Percentiles rank a stretch among this genome's conserved stretches.
Evolutionary conservation across 2,113 vertebrate species (phyloP).

Genomic region (Menidia beryllina): DNA sequence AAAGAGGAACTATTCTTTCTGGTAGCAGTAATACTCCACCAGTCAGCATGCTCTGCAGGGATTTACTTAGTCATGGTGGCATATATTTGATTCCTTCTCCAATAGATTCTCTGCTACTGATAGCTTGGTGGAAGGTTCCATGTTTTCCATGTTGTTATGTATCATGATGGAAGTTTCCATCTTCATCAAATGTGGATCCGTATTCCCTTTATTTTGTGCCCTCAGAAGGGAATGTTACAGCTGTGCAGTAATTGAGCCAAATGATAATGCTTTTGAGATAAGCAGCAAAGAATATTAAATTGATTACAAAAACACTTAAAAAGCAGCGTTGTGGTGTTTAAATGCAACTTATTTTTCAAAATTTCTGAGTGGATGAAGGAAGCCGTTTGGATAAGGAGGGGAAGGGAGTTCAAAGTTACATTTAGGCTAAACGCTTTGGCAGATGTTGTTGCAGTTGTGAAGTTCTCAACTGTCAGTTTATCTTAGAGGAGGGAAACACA

Average conservation of each 20-base stretch:
- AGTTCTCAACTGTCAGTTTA: constrained; percentile 43
- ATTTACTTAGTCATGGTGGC: constrained; percentile 56
- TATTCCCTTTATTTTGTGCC: too few species aligned
- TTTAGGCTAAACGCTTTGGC: neutral
- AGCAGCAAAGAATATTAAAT: too few species aligned
- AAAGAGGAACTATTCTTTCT: constrained; percentile 47
- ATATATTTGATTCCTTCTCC: constrained; percentile 61
- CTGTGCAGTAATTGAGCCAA: too few species aligned
- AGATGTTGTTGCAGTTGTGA: constrained; percentile 72
- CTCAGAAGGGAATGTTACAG: too few species aligned
- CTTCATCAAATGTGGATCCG: too few species aligned
- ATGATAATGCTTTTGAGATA: too few species aligned
- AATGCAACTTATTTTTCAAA: neutral
- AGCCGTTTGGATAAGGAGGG: neutral
- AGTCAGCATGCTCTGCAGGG: constrained; percentile 25
- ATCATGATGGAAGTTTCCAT: too few species aligned
- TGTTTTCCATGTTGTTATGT: too few species aligned
- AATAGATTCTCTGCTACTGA: constrained; percentile 34
- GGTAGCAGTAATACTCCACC: constrained; percentile 16
- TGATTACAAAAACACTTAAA: too few species aligned
- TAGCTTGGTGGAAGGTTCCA: neutral
- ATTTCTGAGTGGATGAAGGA: neutral
- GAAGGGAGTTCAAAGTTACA: neutral
- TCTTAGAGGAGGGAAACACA: constrained; percentile 45
- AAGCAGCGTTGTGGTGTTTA: neutral